These are phyloP conservation scores for Rhynchonycteris naso DNA, from an alignment of 2,797 vertebrate species.

Conservation along the genomic window DNA sequence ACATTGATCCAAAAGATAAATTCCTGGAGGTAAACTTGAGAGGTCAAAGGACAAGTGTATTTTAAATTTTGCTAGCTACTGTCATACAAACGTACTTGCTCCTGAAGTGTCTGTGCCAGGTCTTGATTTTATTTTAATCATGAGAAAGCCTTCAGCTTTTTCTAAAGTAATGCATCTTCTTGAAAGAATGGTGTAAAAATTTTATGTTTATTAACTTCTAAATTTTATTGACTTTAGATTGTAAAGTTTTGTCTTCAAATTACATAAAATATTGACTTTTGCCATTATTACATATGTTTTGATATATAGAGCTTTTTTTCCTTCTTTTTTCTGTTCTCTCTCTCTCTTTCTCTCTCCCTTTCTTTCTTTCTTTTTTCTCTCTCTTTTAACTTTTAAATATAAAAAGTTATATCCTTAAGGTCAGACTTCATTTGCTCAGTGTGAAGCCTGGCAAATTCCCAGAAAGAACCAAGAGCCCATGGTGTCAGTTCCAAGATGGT, in stretches of 20 bases:
- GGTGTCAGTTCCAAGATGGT: background rate
- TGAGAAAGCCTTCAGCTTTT: background rate
- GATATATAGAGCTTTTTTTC: background rate
- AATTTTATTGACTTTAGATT: background rate
- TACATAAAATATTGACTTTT: conserved; percentile 23
- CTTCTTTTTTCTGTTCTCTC: background rate
- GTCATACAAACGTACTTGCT: background rate
- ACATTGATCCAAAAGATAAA: background rate
- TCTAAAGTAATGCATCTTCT: background rate
- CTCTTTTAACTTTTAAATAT: background rate
- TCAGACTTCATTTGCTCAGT: background rate
- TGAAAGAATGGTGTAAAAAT: conserved; percentile 39
- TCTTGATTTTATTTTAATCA: conserved; percentile 39
- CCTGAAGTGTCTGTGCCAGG: background rate
- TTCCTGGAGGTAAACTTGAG: background rate
- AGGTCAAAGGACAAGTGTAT: background rate
- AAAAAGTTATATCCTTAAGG: background rate
- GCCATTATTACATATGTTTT: background rate
- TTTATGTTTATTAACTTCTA: conserved; percentile 23
- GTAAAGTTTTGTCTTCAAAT: conserved; percentile 7
- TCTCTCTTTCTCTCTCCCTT: background rate
- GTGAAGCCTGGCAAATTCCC: background rate
- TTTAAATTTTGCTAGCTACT: conserved; percentile 15
- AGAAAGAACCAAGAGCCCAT: background rate
- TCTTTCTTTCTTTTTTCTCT: background rate